A percentile compares a stretch with the other conserved stretches of the same genome.
Evolutionary conservation across 35 echinoderm and acorn worm genomes (phyloP).

Genomic region (Holothuria glaberrima): DNA sequence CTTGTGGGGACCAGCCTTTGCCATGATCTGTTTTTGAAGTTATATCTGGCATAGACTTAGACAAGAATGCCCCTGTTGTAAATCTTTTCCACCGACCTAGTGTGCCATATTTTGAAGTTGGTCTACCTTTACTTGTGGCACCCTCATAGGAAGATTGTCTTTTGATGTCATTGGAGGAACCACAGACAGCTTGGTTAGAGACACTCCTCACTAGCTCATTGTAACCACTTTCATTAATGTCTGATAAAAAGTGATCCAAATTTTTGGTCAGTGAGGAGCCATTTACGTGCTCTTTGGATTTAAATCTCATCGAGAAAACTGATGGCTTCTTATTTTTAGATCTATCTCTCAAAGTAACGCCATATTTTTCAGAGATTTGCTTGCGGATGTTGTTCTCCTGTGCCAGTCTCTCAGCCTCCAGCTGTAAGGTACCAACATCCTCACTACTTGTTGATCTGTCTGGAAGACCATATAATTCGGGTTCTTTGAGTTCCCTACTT

Average conservation of each 20-base stretch:
- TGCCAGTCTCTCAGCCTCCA: neutral
- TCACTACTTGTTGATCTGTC: neutral
- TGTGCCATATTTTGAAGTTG: constrained; percentile 28
- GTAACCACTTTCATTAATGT: neutral
- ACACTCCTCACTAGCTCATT: neutral
- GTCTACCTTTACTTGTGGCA: neutral
- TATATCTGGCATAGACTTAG: constrained; percentile 43
- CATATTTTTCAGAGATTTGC: constrained; percentile 52
- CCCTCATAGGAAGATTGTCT: neutral
- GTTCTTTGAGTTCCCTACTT: constrained; percentile 3
- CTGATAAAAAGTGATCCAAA: neutral
- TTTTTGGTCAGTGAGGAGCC: neutral
- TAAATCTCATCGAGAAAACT: constrained; percentile 32
- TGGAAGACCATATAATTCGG: constrained; percentile 28
- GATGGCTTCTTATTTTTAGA: constrained; percentile 27
- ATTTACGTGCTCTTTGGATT: neutral
- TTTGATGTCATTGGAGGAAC: neutral
- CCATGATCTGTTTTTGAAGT: neutral
- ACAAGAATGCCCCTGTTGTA: constrained; percentile 27
- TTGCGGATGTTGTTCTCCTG: neutral
- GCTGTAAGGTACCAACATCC: neutral
- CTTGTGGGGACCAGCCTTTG: neutral
- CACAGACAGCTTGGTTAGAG: neutral
- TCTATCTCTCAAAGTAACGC: constrained; percentile 43
- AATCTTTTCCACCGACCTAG: constrained; percentile 18